Base-by-base conservation (phyloP, 2,888 invertebrate genomes). In the Steinernema hermaphroditum region DNA sequence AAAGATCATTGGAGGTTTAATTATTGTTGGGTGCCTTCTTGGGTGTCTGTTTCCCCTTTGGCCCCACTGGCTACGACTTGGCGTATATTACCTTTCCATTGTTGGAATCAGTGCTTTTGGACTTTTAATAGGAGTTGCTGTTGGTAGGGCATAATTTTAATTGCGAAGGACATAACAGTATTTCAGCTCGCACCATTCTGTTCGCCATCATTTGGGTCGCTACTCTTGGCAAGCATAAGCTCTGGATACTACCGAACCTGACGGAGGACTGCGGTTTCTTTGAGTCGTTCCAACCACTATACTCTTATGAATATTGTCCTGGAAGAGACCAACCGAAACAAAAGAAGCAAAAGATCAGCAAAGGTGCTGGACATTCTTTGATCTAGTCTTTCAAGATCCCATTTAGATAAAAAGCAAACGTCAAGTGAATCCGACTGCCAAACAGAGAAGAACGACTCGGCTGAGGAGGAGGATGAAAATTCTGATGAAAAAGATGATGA, bases 191-290 rank as follows among this genome's bases (percentile, higher is more conserved):
- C 71, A 90, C 94, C 77, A 91, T 97, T 73, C 90, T 98, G 70
- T 99, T 97, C 89, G 93, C 93, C 81, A 86, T 92, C 9, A 91
- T 98, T 24, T 98, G 96, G 96, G 87, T 92, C 12, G 83, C 92
- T 19, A 93, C 95, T 0, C 89, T 93, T 75, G 93, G 96, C 4
- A 91, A 92, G 83, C 93, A 96, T 88, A 94, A 96, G 87, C 90
- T 99, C 79, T 98, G 98, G 97, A 91, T 99, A 78, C 90, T 99
- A 83, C 98, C 98, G n/a, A 99, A 99, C 89, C 90, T 99, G 54
- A 96, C 96, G 0, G 98, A 97, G 88, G 98, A 99, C 87, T 97
- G 97, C 34, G 96, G 98, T 71, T 95, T 99, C 90, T 92, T 97
- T 80, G 96, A 96, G 8, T 97, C 96, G 0, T 98, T 98, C 89